phyloP scores from a whole-genome alignment of 2,888 invertebrate genomes.

The Eilema caniola region DNA sequence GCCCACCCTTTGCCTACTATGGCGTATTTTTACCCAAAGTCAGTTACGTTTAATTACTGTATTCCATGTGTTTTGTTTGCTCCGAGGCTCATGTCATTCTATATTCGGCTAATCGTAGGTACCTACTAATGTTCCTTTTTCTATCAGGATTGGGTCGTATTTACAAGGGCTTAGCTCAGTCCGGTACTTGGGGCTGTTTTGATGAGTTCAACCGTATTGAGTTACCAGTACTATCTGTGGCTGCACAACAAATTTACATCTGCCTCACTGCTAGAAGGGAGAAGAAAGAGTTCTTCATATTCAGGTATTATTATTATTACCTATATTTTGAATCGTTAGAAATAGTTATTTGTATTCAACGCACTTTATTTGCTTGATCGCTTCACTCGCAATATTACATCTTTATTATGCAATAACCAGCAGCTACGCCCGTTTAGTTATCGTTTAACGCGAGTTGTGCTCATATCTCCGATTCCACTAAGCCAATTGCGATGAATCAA shows the following conservation, averaged over 20 bases:
- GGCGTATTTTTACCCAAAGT: too few relatives aligned
- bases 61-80: too few relatives aligned
- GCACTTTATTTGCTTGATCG: background rate
- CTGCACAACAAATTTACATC: slow-evolving; percentile 96
- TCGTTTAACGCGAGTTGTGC: too few relatives aligned
- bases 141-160: slow-evolving; percentile 87
- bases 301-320: slow-evolving; percentile 82
- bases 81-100: too few relatives aligned
- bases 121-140: background rate
- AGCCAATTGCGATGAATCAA: too few relatives aligned
- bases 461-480: too few relatives aligned
- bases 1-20: too few relatives aligned
- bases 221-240: slow-evolving; percentile 95
- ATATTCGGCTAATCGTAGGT: background rate
- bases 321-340: background rate
- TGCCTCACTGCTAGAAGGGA: slow-evolving; percentile 88
- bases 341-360: background rate
- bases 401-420: background rate
- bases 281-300: slow-evolving; percentile 87
- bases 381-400: background rate
- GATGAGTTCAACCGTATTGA: slow-evolving; percentile 97
- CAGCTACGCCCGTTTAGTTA: too few relatives aligned
- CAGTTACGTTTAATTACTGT: too few relatives aligned
- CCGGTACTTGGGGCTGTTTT: slow-evolving; percentile 97
- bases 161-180: slow-evolving; percentile 94